phyloP scores from a whole-genome alignment of 2,888 invertebrate species.

The Vanessa cardui region DNA sequence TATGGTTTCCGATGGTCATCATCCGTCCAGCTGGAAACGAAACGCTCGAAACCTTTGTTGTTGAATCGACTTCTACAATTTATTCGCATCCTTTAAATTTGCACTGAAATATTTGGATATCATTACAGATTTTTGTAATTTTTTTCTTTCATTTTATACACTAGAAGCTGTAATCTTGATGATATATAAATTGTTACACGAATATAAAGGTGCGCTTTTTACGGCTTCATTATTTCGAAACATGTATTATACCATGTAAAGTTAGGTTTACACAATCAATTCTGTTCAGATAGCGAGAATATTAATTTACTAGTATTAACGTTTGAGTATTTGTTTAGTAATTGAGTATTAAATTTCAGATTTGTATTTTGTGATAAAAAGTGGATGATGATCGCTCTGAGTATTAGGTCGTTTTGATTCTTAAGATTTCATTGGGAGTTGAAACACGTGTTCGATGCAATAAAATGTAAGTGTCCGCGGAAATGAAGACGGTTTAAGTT shows the following conservation, averaged over 20 bases:
- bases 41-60: slow-evolving; percentile 24
- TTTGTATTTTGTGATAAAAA: neutral
- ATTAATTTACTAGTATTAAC: neutral
- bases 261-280: too few species aligned
- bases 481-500: slow-evolving; percentile 41
- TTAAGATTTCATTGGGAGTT: slow-evolving; percentile 22
- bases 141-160: neutral
- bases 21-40: slow-evolving; percentile 54
- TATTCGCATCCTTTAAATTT: slow-evolving; percentile 17
- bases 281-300: neutral
- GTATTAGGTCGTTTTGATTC: slow-evolving; percentile 7
- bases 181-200: neutral
- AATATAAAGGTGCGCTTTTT: neutral
- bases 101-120: slow-evolving; percentile 17
- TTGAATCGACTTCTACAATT: slow-evolving; percentile 28
- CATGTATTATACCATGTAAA: too few species aligned
- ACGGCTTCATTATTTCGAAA: neutral
- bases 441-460: slow-evolving; percentile 33
- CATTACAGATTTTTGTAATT: neutral
- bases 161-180: neutral
- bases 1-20: slow-evolving; percentile 65
- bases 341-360: neutral
- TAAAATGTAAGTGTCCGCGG: slow-evolving; percentile 37
- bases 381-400: neutral
- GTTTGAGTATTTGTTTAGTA: neutral